These are phyloP conservation scores for Melanerpes aurifrons DNA, from an alignment of 2,113 vertebrate genomes.

Conservation along the genomic window DNA sequence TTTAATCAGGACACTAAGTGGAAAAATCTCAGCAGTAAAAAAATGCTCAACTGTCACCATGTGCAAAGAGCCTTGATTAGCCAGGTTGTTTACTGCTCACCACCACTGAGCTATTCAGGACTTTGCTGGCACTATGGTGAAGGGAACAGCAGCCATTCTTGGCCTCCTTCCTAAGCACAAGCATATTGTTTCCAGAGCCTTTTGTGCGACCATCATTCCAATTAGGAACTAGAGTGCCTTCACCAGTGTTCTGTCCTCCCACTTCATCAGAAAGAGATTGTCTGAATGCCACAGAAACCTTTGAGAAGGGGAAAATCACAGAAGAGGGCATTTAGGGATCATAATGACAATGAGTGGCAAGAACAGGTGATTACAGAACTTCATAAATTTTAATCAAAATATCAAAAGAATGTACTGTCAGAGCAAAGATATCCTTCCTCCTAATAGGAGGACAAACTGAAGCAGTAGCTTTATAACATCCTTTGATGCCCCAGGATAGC, in stretches of 20 bases:
- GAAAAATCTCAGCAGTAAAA: constrained; percentile 24
- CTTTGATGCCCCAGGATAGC: constrained; percentile 52
- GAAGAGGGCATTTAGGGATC: constrained; percentile 43
- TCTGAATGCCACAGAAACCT: constrained; percentile 31
- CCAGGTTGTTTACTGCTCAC: constrained; percentile 57
- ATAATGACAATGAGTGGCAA: constrained; percentile 38
- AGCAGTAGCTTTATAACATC: constrained; percentile 9
- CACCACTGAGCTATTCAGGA: not conserved
- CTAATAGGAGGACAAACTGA: constrained; percentile 29
- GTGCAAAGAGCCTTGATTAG: constrained; percentile 45
- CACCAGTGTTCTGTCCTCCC: constrained; percentile 56
- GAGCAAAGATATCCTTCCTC: constrained; percentile 14
- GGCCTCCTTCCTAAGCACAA: constrained; percentile 15
- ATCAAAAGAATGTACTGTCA: constrained; percentile 44
- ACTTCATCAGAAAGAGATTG: constrained; percentile 43
- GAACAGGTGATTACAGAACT: constrained; percentile 51
- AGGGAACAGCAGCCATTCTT: constrained; percentile 7
- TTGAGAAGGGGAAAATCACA: constrained; percentile 39
- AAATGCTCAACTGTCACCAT: constrained; percentile 24
- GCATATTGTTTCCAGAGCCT: not conserved
- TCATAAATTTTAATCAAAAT: constrained; percentile 67
- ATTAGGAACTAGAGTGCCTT: constrained; percentile 50
- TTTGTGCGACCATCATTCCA: constrained; percentile 59
- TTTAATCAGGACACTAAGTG: constrained; percentile 33
- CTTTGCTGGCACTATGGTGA: constrained; percentile 45